A percentile compares a stretch with the other conserved stretches of the same genome.
Evolutionary conservation across 2,113 vertebrate species (phyloP).

Genomic region (Pipra filicauda): DNA sequence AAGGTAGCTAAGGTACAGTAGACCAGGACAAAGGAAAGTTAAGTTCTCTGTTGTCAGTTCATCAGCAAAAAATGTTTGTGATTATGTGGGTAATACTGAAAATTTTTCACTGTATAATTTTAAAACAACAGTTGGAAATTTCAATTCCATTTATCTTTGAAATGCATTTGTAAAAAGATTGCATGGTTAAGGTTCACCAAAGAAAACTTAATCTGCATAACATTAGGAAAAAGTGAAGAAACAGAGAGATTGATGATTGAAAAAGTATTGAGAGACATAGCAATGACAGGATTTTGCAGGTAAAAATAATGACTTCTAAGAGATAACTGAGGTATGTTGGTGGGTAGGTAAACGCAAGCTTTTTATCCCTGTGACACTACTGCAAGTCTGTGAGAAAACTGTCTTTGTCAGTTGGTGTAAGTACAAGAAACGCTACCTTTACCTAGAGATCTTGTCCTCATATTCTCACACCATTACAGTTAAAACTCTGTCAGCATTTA

Average conservation of each 20-base stretch:
- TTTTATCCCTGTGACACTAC: neutral
- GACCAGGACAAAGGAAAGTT: neutral
- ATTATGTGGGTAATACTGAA: neutral
- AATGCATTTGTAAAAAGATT: neutral
- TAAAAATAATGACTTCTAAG: neutral
- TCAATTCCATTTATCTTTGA: neutral
- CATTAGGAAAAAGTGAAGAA: neutral
- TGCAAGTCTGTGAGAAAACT: neutral
- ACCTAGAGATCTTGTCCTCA: neutral
- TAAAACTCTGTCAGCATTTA: neutral
- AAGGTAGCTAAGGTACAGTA: neutral
- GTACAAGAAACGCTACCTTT: neutral
- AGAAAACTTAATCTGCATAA: neutral
- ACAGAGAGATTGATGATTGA: neutral
- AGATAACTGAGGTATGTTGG: neutral
- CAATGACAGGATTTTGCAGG: neutral
- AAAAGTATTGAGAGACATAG: neutral
- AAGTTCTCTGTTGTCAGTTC: neutral
- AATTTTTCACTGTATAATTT: neutral
- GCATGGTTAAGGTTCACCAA: neutral
- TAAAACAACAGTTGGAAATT: neutral
- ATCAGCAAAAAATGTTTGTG: neutral
- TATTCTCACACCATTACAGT: neutral
- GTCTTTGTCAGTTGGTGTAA: neutral
- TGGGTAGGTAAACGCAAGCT: neutral